Conservation (phyloP, 2,888 invertebrate genomes). For the Cheilosia scutellata region DNA sequence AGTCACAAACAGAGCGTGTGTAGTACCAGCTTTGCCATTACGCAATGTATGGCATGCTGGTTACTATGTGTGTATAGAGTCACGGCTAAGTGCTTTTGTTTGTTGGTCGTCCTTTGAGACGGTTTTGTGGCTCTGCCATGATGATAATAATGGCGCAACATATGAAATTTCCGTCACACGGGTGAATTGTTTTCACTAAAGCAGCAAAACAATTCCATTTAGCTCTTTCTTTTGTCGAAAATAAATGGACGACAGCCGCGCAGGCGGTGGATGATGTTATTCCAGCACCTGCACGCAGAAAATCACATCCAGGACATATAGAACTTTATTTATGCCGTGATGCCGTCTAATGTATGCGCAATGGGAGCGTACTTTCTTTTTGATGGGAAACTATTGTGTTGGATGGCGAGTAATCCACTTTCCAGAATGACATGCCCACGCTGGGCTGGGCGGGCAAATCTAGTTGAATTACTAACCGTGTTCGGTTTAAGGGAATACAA, state of each 20-base stretch:
- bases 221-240: neutral
- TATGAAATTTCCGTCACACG: constrained; percentile 56
- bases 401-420: constrained; percentile 23
- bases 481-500: neutral
- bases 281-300: constrained; percentile 24
- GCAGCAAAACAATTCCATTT: constrained; percentile 13
- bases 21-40: constrained; percentile 17
- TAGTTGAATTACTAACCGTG: constrained; percentile 18
- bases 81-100: constrained; percentile 53
- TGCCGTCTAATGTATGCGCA: neutral
- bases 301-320: constrained; percentile 34
- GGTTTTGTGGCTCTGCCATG: constrained; percentile 14
- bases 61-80: neutral
- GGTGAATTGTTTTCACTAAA: constrained; percentile 55
- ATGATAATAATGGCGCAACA: constrained; percentile 55
- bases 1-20: constrained; percentile 17
- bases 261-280: constrained; percentile 1
- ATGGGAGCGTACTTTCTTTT: neutral
- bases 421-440: constrained; percentile 9
- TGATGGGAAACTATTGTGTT: constrained; percentile 16
- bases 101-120: constrained; percentile 10
- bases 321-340: neutral
- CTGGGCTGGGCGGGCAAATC: constrained; percentile 12
- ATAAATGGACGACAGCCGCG: constrained; percentile 2
- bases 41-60: constrained; percentile 31